These are phyloP conservation scores for Pogonocherus hispidulus DNA, from an alignment of 2,888 invertebrate species.

Conservation along the genomic window DNA sequence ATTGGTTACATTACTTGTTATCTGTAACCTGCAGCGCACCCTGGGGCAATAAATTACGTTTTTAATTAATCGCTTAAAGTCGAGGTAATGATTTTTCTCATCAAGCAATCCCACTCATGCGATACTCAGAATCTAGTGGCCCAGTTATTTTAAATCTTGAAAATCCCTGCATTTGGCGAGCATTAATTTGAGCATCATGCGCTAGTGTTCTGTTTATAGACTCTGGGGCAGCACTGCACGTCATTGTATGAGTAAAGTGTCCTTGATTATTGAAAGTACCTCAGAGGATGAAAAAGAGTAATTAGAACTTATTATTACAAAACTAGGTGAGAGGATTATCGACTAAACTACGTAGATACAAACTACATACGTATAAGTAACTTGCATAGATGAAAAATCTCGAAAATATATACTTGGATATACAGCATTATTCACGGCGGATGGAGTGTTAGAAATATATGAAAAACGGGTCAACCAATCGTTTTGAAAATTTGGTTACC, in stretches of 20 bases:
- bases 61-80: conserved; percentile 29
- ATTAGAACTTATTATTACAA: no score
- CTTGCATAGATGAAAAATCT: no score
- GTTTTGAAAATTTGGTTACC: no score
- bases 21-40: not conserved
- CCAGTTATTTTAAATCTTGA: conserved; percentile 8
- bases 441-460: no score
- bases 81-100: conserved; percentile 30
- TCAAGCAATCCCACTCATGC: conserved; percentile 25
- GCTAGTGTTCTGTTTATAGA: not conserved
- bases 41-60: conserved; percentile 23
- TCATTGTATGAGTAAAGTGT: not conserved
- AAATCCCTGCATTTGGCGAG: not conserved
- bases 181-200: conserved; percentile 8
- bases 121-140: conserved; percentile 1
- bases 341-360: no score
- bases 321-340: no score
- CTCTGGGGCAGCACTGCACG: not conserved
- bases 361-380: no score
- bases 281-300: not conserved
- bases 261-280: not conserved
- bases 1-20: no score
- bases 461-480: no score
- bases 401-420: no score
- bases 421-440: no score